Evolutionary conservation across 2,113 vertebrate species (phyloP), one percentile per base, ranked within the genome.

Genomic region (Bufo gargarizans): DNA sequence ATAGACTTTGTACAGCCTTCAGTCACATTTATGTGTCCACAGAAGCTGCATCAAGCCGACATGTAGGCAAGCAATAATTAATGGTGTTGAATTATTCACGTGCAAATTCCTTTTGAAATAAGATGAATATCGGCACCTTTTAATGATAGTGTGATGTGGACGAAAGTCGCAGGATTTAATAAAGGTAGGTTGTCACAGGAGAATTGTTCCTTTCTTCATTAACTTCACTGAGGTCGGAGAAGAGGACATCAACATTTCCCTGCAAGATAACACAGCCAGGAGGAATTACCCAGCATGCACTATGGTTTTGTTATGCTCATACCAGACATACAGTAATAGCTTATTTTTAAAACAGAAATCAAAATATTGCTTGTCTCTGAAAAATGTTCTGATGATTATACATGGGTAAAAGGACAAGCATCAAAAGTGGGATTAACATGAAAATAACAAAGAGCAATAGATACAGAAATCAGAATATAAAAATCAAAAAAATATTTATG

Each of bases 81-180:
- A 98, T 95, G 96, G 93, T 95, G 92, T 94, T 98, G 95, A 99
- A 99, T 98, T 97, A 98, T 98, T 98, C 97, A 98, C 94, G 82
- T 81, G 91, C 93, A 95, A 94, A 94, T 95, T 95, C 94, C 95
- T 96, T 96, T 96, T 95, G 94, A 96, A 96, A 96, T 94, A 95
- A 94, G 95, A 95, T 95, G 94, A 95, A 95, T 95, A 94, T 95
- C 94, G 94, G 93, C 90, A 93, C 92, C 93, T 95, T 92, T 95
- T 96, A 95, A 95, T 94, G 94, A 95, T 94, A 93, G 91, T 92
- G 92, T 92, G 89, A 95, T 95, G 92, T 96, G 95, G 96, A 97
- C 95, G 93, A 96, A 95, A 97, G 97, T 96, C 96, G 95, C 96
- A 95, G 95, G 94, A 95, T 95, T 96, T 95, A 96, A 96, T 95